A percentile compares a stretch with the other conserved stretches of the same genome.
These are phyloP conservation scores for Danio jaintianensis DNA, from an alignment of 2,797 vertebrate species.

Conservation along the genomic window DNA sequence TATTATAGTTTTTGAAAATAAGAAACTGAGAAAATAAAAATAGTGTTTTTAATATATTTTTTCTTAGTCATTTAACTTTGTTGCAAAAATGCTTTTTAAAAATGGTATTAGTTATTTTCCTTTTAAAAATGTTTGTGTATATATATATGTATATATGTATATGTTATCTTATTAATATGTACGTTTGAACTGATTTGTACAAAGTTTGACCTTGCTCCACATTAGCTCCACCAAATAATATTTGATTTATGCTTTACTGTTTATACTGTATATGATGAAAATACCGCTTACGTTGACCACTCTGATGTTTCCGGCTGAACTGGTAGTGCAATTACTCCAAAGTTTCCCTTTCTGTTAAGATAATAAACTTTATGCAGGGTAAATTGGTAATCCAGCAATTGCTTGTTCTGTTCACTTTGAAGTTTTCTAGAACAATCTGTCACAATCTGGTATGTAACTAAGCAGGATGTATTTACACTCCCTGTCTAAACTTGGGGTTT, in stretches of 20 bases:
- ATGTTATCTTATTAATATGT: too few species aligned
- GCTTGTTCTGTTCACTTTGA: conserved; percentile 66
- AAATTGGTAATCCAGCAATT: conserved; percentile 56
- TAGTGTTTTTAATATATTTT: too few species aligned
- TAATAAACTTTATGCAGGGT: conserved; percentile 66
- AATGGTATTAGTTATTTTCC: too few species aligned
- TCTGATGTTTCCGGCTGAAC: conserved; percentile 18
- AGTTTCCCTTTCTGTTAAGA: conserved; percentile 53
- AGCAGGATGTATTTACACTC: conserved; percentile 62
- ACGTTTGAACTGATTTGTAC: neutral
- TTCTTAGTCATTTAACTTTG: too few species aligned
- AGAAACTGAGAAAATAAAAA: too few species aligned
- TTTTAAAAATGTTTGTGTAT: too few species aligned
- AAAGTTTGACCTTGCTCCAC: neutral
- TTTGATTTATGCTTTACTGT: neutral
- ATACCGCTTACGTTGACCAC: neutral
- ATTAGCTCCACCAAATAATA: neutral
- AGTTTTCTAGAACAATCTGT: conserved; percentile 53
- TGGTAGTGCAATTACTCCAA: conserved; percentile 60
- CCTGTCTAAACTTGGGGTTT: conserved; percentile 64
- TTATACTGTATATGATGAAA: conserved; percentile 22
- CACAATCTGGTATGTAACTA: conserved; percentile 51
- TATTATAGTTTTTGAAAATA: too few species aligned
- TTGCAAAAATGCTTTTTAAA: too few species aligned
- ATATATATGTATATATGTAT: too few species aligned